These are phyloP conservation scores for Rallus crepitans DNA, from an alignment of 2,797 vertebrate species.

Conservation along the genomic window DNA sequence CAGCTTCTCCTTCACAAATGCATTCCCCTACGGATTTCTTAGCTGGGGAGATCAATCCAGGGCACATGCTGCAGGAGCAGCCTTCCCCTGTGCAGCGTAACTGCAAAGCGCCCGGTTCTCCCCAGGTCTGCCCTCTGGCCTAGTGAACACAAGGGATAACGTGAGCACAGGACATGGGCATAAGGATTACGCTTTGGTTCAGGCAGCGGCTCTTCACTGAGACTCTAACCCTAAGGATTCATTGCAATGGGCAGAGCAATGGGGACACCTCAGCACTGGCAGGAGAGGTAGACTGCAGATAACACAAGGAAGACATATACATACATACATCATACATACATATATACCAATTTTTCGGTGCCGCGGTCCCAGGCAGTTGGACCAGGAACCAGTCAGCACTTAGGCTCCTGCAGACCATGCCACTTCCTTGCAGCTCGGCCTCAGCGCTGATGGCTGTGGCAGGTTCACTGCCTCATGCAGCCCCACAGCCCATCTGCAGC, in stretches of 20 bases:
- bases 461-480: not conserved
- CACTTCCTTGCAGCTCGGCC: not conserved
- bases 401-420: not conserved
- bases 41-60: not conserved
- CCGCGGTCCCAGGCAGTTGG: not conserved
- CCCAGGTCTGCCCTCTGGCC: not conserved
- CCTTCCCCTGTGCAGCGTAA: not conserved
- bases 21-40: not conserved
- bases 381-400: not conserved
- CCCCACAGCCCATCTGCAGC: not conserved
- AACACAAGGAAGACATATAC: not conserved
- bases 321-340: not conserved
- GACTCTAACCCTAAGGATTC: not conserved
- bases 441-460: not conserved
- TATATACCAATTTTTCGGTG: not conserved
- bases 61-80: not conserved
- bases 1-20: not conserved
- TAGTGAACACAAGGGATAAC: rapidly evolving
- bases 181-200: not conserved
- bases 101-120: not conserved
- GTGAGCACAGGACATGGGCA: not conserved
- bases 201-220: not conserved
- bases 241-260: not conserved
- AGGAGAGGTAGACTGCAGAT: not conserved
- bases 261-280: not conserved